Percentiles rank a stretch among this genome's conserved stretches.
Conservation (phyloP, 2,113 vertebrate genomes). For the Telmatochromis sp. region DNA sequence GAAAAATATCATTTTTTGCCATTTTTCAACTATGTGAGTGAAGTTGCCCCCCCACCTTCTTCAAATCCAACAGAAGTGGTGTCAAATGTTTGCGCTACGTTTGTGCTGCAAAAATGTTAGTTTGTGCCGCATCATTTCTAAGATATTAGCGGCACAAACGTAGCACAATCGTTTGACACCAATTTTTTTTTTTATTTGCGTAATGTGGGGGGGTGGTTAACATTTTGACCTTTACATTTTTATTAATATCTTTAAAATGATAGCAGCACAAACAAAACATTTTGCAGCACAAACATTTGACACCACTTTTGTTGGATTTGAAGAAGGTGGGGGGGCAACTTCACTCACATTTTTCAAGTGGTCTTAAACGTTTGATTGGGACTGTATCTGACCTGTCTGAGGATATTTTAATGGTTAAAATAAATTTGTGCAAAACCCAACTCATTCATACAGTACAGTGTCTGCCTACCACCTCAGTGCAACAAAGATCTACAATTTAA, state of each 20-base stretch:
- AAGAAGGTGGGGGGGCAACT: background rate
- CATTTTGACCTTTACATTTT: no score
- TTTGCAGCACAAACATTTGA: background rate
- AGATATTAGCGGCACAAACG: background rate
- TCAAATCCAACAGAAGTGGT: background rate
- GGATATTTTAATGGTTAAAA: background rate
- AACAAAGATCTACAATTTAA: background rate
- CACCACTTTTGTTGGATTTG: background rate
- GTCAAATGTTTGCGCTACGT: fast-evolving
- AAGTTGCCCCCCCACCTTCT: background rate
- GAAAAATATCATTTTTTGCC: fast-evolving
- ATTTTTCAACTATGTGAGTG: background rate
- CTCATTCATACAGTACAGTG: background rate
- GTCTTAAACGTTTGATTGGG: background rate
- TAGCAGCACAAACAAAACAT: fast-evolving
- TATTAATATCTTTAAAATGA: no score
- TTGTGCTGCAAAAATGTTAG: background rate
- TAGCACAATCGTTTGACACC: background rate
- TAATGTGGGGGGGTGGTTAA: no score
- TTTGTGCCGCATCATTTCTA: background rate
- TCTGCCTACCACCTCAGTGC: background rate
- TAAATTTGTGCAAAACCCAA: background rate
- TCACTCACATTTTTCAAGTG: background rate
- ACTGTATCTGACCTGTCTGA: background rate
- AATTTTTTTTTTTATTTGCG: fast-evolving